phyloP scores from a whole-genome alignment of 1,140 invertebrate species.

The Aethina tumida region DNA sequence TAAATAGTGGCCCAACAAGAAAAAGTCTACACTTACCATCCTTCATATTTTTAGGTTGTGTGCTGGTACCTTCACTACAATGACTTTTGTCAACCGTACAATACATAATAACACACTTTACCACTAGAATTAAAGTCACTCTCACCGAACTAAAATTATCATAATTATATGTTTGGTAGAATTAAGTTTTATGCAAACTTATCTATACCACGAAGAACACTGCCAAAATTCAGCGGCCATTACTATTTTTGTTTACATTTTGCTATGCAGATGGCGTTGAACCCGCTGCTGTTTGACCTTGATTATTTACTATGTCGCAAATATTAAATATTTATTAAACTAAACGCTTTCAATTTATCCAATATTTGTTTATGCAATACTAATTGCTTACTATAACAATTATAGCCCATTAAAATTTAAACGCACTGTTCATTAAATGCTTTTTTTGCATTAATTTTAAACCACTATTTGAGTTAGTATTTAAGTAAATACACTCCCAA shows the following conservation, averaged over 20 bases:
- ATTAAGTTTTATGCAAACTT: constrained; percentile 19
- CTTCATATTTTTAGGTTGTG: constrained; percentile 31
- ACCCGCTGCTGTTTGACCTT: constrained; percentile 14
- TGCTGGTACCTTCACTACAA: constrained; percentile 31
- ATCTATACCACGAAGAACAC: constrained; percentile 25
- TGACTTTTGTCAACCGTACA: constrained; percentile 36
- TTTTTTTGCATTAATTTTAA: too few species aligned
- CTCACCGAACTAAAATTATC: constrained; percentile 37
- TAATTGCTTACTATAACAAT: too few species aligned
- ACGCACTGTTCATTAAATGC: too few species aligned
- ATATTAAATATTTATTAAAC: too few species aligned
- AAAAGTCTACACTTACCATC: constrained; percentile 35
- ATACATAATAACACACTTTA: constrained; percentile 36
- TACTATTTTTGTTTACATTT: constrained; percentile 28
- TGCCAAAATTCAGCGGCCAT: constrained; percentile 33
- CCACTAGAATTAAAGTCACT: constrained; percentile 33
- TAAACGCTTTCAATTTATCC: too few species aligned
- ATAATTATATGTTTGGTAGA: constrained; percentile 29
- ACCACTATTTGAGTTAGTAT: too few species aligned
- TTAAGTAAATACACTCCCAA: too few species aligned
- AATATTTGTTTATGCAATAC: too few species aligned
- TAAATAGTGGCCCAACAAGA: too few species aligned
- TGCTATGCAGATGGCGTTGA: constrained; percentile 23
- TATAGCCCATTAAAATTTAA: too few species aligned
- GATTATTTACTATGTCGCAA: constrained; percentile 5